Evolutionary conservation across 2,797 vertebrate genomes (phyloP), one percentile per base, ranked within the genome.

Genomic region (Pachyuromys duprasi): DNA sequence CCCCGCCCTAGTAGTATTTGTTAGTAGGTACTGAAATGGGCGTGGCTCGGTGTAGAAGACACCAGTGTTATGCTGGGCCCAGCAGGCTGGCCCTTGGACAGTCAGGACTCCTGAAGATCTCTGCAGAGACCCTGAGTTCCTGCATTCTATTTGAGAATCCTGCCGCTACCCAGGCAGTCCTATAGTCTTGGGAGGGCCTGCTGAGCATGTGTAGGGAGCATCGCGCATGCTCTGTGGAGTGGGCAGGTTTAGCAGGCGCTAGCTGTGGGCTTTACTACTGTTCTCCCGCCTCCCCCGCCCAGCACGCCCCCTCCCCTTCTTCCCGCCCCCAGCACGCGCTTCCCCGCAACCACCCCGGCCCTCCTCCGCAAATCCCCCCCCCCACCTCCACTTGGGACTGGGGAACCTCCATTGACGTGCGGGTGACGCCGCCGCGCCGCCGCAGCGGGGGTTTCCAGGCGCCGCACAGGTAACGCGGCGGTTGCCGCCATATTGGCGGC

Each of bases 401-500:
- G 97, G 98, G 97, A 97, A 97, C 96, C 98, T 98, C 98, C 97
- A 20, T 65, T 96, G 96, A 97, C 95, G 94, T 95, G 88, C 49
- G 5, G 80, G 97, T 97, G 97, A 97, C 96, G 93, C 89, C 15
- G 57, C 79, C 3, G 91, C 81, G 95, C 81, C 9, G 57, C 55
- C 55, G 17, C 55, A 15, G 39, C 76, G 53, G 93, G 81, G 90
- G 75, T 80, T 88, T 96, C 91, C 93, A 31, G 84, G 95, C 82
- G 76, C 93, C 24, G 62, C 89, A 91, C 97, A 97, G 97, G 97
- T 97, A 97, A 94, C 33, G 72, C 95, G 13, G 90, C 82, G 18
- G 78, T 78, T 69, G 96, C 97, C 98, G 98, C 98, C 98, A 98
- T 98, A 98, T 98, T 98, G 97, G 96, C 95, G 36, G 95, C 93